Base-by-base conservation (phyloP, 2,797 vertebrate species). In the Pangasius mekongensis region DNA sequence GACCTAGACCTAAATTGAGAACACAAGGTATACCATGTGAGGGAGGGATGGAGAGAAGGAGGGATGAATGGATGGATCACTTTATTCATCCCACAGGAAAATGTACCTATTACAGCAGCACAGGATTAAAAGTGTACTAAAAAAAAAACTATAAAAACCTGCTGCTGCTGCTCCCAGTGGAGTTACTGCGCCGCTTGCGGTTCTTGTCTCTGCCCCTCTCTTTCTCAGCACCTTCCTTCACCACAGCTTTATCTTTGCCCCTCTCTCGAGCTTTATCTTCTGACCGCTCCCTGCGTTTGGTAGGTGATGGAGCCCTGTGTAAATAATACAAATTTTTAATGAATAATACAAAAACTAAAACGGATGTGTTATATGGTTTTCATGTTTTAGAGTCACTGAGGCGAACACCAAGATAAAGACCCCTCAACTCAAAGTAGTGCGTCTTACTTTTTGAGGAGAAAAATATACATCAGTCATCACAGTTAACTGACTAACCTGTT, bases 231-330 rank as follows among this genome's bases (percentile, higher is more conserved):
- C 95, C 96, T 1, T 99, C 98, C 94, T 99, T 99, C n/a, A 94
- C 91, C 58, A 91, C 91, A 60, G 94, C 94, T 92, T 99, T 99
- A 80, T 99, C 98, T 94, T 99, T 99, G 30, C 95, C 96, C 58
- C 97, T 91, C 18, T 99, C 98, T 94, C 98, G 98, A 0, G 97
- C 94, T 90, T 99, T 99, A 90, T 99, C 98, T 86, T 99, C 98
- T 30, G 96, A 96, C 60, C 97, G 95, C 77, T 99, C 98, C 91
- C 98, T 99, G 85, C 98, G 95, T 90, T 99, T 99, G 78, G 97
- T 97, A 0, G 98, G 98, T 94, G 98, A 99, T 67, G 98, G 98
- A 92, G 98, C 98, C 98, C 98, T 99, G 90, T 73, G 80, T 43
- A 2, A 74, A 58, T 18, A 52, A 52, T 1, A 30, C 2, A 18